Evolutionary conservation across 1,140 invertebrate genomes (phyloP), one percentile per base, ranked within the genome.

Genomic region (Medauroidea extradentata): DNA sequence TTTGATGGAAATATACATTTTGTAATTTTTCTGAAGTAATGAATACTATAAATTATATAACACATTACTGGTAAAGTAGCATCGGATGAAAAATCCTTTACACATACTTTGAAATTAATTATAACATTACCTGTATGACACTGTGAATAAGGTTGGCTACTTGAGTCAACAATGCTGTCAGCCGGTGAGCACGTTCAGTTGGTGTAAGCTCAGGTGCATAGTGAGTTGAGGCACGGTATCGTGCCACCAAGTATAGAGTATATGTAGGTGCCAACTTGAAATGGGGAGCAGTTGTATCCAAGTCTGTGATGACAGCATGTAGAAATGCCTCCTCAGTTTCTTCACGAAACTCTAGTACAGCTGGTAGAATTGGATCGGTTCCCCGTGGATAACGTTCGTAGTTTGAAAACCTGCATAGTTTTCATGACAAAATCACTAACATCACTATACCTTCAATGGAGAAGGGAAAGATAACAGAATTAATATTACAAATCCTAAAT

Each of bases 241-340:
- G 83, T 41, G 93, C 90, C 62, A 91, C 93, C 69, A 99, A 81
- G 74, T 98, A 99, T 2, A 98, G 81, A 0, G 93, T 93, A 73
- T 98, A 99, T 4, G 95, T 94, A 0, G 95, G 94, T 1, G 94
- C 91, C 42, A 98, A 79, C 73, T 91, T 90, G 74, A 93, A 93
- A 55, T 88, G 87, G 18, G 89, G 87, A 48, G 85, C 84, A 65
- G 86, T 87, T 21, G 90, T 90, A 75, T 96, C 93, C 44, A 96
- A 82, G 63, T 94, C 87, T 11, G 88, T 86, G 61, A 97, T 90
- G 58, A 96, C 86, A 13, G 89, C 86, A 62, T 88, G 85, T 16
- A 98, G 78, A 75, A 98, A 94, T 41, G 88, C 84, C 71, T 95
- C 92, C 78, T 98, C 94, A 14, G 89, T 91, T 59, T 94, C 94